phyloP scores from a whole-genome alignment of 2,113 vertebrate genomes.

The Euleptes europaea region DNA sequence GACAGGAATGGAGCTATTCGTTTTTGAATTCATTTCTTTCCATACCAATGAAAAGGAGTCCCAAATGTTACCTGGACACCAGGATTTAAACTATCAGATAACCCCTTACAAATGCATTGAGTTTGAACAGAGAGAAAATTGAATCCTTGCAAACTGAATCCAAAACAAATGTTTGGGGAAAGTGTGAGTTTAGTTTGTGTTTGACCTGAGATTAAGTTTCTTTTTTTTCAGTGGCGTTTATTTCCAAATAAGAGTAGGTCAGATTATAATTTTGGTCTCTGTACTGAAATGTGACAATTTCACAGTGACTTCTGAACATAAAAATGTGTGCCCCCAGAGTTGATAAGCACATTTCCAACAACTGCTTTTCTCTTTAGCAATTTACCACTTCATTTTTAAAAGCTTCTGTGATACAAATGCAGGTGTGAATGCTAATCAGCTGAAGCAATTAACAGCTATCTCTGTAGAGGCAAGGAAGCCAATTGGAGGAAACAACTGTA shows the following conservation, averaged over 20 bases:
- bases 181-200: neutral
- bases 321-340: slow-evolving; percentile 47
- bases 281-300: neutral
- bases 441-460: slow-evolving; percentile 73
- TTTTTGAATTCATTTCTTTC: neutral
- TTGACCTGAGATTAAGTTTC: neutral
- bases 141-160: neutral
- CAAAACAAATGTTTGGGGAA: neutral
- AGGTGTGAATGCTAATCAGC: slow-evolving; percentile 70
- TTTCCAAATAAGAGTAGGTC: neutral
- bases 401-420: slow-evolving; percentile 50
- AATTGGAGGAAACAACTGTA: slow-evolving; percentile 40
- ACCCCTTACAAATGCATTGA: neutral
- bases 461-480: slow-evolving; percentile 58
- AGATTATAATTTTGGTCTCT: neutral
- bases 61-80: neutral
- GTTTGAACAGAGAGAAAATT: neutral
- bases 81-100: neutral
- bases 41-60: neutral
- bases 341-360: slow-evolving; percentile 52
- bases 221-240: neutral
- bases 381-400: slow-evolving; percentile 58
- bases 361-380: slow-evolving; percentile 53
- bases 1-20: neutral
- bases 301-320: neutral